phyloP scores from a whole-genome alignment of 53 echinoderm and acorn worm species.

The Antedon mediterranea region DNA sequence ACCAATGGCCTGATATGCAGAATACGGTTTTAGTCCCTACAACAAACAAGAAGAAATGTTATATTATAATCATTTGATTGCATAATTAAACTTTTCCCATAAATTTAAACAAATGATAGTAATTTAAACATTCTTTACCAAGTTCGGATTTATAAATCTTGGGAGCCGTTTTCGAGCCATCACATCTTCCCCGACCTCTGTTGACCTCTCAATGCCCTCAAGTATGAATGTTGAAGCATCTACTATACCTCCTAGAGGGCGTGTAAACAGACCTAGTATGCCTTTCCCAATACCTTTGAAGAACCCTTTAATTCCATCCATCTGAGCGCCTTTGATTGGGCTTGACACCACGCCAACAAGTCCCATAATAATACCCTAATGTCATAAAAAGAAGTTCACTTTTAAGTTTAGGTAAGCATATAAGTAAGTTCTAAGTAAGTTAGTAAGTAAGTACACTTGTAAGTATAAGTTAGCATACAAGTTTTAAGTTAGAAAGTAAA shows the following conservation, averaged over 20 bases:
- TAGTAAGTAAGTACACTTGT: no score
- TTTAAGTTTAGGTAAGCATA: no score
- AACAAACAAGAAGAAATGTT: neutral
- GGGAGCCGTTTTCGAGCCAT: conserved; percentile 64
- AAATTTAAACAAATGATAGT: no score
- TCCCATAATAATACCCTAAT: conserved; percentile 73
- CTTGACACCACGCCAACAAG: conserved; percentile 71
- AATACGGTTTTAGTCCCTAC: conserved; percentile 76
- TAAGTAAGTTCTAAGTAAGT: no score
- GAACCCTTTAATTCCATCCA: conserved; percentile 91
- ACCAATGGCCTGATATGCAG: conserved; percentile 73
- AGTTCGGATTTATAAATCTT: conserved; percentile 66
- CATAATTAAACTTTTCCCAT: no score
- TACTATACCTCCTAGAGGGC: conserved; percentile 68
- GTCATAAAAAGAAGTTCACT: neutral
- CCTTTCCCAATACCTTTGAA: conserved; percentile 88
- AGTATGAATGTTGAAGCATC: conserved; percentile 74
- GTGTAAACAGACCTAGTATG: conserved; percentile 68
- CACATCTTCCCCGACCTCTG: conserved; percentile 66
- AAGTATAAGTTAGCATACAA: no score
- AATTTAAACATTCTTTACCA: conserved; percentile 28
- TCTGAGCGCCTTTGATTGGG: conserved; percentile 75
- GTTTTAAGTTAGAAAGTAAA: no score
- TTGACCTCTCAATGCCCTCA: conserved; percentile 85
- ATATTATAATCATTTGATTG: no score